These are phyloP conservation scores for Aphidius gifuensis DNA, from an alignment of 1,140 invertebrate species.

Conservation along the genomic window DNA sequence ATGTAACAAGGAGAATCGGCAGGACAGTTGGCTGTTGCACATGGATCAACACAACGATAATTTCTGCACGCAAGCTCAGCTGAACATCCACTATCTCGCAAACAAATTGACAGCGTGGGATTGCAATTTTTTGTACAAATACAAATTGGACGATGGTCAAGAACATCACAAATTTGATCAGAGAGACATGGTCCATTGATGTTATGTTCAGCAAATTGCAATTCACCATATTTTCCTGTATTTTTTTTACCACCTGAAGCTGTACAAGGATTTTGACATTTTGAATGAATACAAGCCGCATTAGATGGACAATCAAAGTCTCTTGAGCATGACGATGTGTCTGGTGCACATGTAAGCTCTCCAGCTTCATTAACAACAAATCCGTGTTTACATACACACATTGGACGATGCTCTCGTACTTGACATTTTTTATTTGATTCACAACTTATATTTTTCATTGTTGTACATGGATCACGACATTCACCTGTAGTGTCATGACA, in stretches of 20 bases:
- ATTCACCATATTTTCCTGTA: too few species aligned
- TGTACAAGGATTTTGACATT: conserved; percentile 83
- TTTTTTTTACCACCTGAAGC: conserved; percentile 32
- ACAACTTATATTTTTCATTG: conserved; percentile 57
- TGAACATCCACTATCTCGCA: conserved; percentile 84
- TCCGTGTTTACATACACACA: conserved; percentile 85
- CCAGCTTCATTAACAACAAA: conserved; percentile 81
- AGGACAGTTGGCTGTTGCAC: conserved; percentile 74
- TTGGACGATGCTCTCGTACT: conserved; percentile 77
- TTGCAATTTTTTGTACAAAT: conserved; percentile 83
- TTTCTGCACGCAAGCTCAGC: conserved; percentile 79
- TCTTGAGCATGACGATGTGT: conserved; percentile 71
- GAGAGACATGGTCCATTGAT: conserved; percentile 62
- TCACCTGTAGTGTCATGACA: conserved; percentile 66
- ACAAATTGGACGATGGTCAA: conserved; percentile 81
- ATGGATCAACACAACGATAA: conserved; percentile 87
- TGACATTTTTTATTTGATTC: conserved; percentile 81
- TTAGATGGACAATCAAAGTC: conserved; percentile 84
- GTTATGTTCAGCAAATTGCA: conserved; percentile 37
- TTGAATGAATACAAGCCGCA: conserved; percentile 74
- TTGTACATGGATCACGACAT: conserved; percentile 76
- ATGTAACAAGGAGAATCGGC: conserved; percentile 82
- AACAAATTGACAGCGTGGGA: conserved; percentile 80
- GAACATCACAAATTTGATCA: conserved; percentile 79
- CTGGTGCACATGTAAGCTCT: conserved; percentile 78